Evolutionary conservation across 2,797 vertebrate genomes (phyloP), one percentile per base, ranked within the genome.

Genomic region (Thripadectes ignobilis): DNA sequence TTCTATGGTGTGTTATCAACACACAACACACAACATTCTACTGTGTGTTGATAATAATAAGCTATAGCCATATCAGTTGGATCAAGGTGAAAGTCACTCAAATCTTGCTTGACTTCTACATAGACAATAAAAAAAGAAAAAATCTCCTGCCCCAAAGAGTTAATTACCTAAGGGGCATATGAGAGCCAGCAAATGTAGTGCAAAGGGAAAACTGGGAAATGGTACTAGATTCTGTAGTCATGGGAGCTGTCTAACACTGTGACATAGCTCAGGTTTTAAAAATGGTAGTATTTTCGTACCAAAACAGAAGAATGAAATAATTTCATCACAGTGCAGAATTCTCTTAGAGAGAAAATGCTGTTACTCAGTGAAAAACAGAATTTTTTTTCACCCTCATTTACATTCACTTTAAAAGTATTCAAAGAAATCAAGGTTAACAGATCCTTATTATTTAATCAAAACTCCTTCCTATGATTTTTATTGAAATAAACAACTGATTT

Each of bases 401-500:
- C 3, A 17, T 24, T 84, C 2, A 3, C 18, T 81, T 68, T 36
- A 32, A 74, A 79, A 87, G 11, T 39, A 88, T 75, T 80, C 49
- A 75, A 48, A 78, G 15, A 92, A 78, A 72, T 61, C 13, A 61
- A 49, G 39, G 79, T 81, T 75, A 92, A 66, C 49, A 39, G 30
- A 57, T 62, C 19, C 36, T 81, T 65, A 73, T 78, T 86, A 90
- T 88, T 92, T 82, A 85, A 91, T 85, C 36, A 93, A 87, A 94
- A 75, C 14, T 72, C 29, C 17, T 87, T 78, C 46, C 6, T 79
- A 73, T 66, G 67, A 89, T 92, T 91, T 95, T 96, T 92, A 79
- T 85, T 92, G 91, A 93, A 87, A 92, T 66, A 93, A 92, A 75
- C 73, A 90, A 68, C 74, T 89, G 63, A 94, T 93, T 90, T 91